These are phyloP conservation scores for Scrobipalpa atriplicella DNA, from an alignment of 2,888 invertebrate genomes.

Conservation along the genomic window DNA sequence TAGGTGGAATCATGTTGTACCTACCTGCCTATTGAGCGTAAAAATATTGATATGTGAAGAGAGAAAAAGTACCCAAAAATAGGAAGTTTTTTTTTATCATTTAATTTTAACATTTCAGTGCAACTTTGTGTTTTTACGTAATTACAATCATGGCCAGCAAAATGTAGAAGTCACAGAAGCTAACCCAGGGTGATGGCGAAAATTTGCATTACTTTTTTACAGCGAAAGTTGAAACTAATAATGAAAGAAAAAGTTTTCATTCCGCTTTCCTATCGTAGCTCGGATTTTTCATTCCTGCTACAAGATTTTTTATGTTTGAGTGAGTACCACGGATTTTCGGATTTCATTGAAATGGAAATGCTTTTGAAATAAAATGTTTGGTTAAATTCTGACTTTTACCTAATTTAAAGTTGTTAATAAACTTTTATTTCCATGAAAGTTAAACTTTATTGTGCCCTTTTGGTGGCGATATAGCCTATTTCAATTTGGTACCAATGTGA, in stretches of 20 bases:
- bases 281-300: background rate
- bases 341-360: background rate
- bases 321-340: background rate
- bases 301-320: background rate
- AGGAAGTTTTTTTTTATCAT: too few relatives aligned
- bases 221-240: background rate
- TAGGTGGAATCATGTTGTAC: too few relatives aligned
- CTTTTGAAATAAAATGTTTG: background rate
- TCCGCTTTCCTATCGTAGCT: constrained; percentile 6
- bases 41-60: too few relatives aligned
- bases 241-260: constrained; percentile 4
- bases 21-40: too few relatives aligned
- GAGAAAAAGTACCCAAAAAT: too few relatives aligned
- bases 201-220: background rate
- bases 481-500: too few relatives aligned
- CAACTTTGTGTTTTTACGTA: background rate
- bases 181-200: background rate
- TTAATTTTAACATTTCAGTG: too few relatives aligned
- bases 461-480: too few relatives aligned
- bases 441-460: too few relatives aligned
- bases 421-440: too few relatives aligned
- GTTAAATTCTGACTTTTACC: background rate
- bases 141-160: background rate
- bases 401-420: too few relatives aligned
- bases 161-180: too few relatives aligned